Evolutionary conservation across 2,888 invertebrate genomes (phyloP), one percentile per base, ranked within the genome.

Genomic region (Phaonia tiefii): DNA sequence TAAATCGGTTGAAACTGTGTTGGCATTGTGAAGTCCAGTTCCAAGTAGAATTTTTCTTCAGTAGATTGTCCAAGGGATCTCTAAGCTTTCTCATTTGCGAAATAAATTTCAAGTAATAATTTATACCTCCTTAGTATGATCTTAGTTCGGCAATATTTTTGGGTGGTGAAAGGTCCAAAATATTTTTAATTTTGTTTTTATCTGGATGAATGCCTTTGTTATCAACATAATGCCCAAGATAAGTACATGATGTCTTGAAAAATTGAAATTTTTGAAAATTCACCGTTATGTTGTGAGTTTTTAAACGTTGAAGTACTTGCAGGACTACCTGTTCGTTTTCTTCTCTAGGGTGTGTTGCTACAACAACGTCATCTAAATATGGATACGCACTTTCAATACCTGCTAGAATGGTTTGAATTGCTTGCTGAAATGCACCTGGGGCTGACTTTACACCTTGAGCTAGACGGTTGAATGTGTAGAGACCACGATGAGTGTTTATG

Each of bases 341-440:
- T 17, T 80, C 44, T 10, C 77, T 11, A 8, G 49, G 74, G 51
- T 56, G 51, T 8, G 72, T 76, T 20, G 74, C 70, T 7, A 84
- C 77, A n/a, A 84, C 72, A 10, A 85, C 75, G 37, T 84, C 83
- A 60, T 84, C 84, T 8, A 84, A 31, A 37, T 82, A 76, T 20
- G 75, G 54, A 25, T 58, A 44, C 20, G 80, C 69, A 51, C 69
- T 73, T 13, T 17, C 49, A 15, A 84, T 20, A 8, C 77, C 84
- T 10, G 70, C 10, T 11, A 83, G 10, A 73, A 84, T 80, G 22
- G 81, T 72, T 22, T 82, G 75, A 26, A 84, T 82, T 7, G 83
- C 51, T 60, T 83, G 82, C 56, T 84, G n/a, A 84, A 46, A 79
- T 1, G 74, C 82, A 4, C 73, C 83, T 17, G 84, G 84, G 51